These are phyloP conservation scores for Cosmorhoe ocellata DNA, from an alignment of 2,888 invertebrate species.

Conservation along the genomic window DNA sequence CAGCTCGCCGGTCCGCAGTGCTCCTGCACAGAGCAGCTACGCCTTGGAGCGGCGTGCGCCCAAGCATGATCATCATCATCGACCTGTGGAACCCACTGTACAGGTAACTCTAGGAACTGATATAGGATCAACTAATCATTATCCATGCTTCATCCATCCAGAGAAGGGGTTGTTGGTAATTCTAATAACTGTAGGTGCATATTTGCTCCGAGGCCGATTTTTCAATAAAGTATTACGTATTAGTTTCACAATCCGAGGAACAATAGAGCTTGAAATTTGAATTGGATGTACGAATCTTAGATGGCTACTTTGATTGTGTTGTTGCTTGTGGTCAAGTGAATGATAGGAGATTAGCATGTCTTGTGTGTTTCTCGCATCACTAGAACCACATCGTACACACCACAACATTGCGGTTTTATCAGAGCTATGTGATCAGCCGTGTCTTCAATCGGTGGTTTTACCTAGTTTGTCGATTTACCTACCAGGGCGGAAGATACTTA, in stretches of 20 bases:
- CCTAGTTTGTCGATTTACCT: constrained; percentile 22
- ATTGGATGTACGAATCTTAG: too few relatives aligned
- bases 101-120: constrained; percentile 47
- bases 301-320: not conserved
- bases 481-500: not conserved
- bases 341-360: constrained; percentile 11
- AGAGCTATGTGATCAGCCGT: not conserved
- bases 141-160: too few relatives aligned
- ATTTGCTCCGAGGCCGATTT: too few relatives aligned
- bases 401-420: constrained; percentile 19
- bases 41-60: constrained; percentile 64
- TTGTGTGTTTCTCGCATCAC: constrained; percentile 8
- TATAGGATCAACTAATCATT: too few relatives aligned
- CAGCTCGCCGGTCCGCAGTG: constrained; percentile 84
- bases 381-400: not conserved
- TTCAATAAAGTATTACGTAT: too few relatives aligned
- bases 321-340: constrained; percentile 8
- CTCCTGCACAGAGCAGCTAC: constrained; percentile 83
- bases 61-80: constrained; percentile 62
- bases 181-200: too few relatives aligned
- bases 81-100: constrained; percentile 63
- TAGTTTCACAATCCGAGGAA: too few relatives aligned
- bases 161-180: too few relatives aligned
- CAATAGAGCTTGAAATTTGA: too few relatives aligned
- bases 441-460: constrained; percentile 24